Percentiles rank a stretch among this genome's conserved stretches.
phyloP scores from a whole-genome alignment of 1,140 invertebrate species.

The Zaprionus capensis region DNA sequence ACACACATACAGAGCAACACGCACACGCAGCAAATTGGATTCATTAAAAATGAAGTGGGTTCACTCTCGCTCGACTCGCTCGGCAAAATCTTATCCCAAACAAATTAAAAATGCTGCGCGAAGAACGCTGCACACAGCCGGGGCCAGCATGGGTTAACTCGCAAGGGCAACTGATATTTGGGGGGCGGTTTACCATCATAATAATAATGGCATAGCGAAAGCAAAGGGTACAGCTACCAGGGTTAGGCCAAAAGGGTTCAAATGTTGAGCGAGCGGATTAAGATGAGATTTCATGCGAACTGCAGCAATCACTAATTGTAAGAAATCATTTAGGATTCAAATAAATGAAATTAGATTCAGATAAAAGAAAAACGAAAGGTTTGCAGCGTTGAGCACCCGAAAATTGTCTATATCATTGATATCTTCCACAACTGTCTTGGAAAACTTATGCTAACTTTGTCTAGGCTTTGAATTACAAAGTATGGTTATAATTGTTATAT shows the following conservation, averaged over 20 bases:
- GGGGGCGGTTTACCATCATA: background rate
- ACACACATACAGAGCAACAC: background rate
- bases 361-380: background rate
- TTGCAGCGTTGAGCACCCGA: background rate
- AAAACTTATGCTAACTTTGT: background rate
- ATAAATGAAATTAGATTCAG: background rate
- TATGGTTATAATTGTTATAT: too few species aligned
- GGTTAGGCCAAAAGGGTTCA: background rate
- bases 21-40: conserved; percentile 69
- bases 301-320: conserved; percentile 5
- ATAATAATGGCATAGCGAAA: background rate
- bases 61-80: conserved; percentile 9
- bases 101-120: conserved; percentile 49
- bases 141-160: conserved; percentile 7
- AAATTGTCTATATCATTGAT: background rate
- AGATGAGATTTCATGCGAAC: background rate
- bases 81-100: conserved; percentile 62
- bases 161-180: background rate
- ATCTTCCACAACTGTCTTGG: background rate
- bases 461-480: too few species aligned
- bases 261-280: background rate
- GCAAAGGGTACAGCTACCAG: background rate
- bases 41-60: conserved; percentile 82
- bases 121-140: conserved; percentile 20
- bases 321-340: background rate